Base-by-base conservation (phyloP, 1,140 invertebrate genomes). In the Eciton burchellii region DNA sequence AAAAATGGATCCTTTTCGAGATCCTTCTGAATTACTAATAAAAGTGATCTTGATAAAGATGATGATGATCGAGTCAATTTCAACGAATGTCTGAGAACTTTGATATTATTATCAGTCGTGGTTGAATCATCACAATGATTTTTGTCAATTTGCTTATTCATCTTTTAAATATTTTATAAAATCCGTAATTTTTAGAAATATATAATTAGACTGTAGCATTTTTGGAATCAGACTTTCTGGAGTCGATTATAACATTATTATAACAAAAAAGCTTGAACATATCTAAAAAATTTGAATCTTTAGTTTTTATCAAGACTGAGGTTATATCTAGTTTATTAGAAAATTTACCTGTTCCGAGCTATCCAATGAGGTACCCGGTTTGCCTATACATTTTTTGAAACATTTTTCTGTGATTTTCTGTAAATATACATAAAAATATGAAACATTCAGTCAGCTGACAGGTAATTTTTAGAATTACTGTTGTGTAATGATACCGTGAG, bases 341-440 rank as follows among this genome's bases (percentile, higher is more conserved):
- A 24, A 70, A 3, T 43, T 85, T 94, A 97, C 97, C 95, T 98
- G 98, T 95, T 99, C 98, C 0, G 97, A 97, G 92, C 95, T 98
- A 93, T 98, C 98, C 83, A 99, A 93, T 11, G 97, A 96, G 16
- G 96, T 96, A n/a, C 98, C 98, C 16, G 98, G 98, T 92, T 98
- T 99, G 63, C 93, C 92, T 84, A 99, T 96, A 93, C 98, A 99
- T 91, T 99, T 99, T 92, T 97, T 98, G 91, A 99, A 99, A 94
- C 99, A 99, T 94, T 99, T 99, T 92, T 99, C 97, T 49, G 98
- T 98, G 95, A 99, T 98, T 97, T 99, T 99, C 95, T 98, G 93
- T 66, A 96, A 95, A 91, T 88, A 93, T 76, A 1, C 19, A 68
- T 62, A 66, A 63, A 86, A 74, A 76, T 59, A 11, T 65, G 26